Evolutionary conservation across 2,113 vertebrate genomes (phyloP).

Genomic region (Megaptera novaeangliae): DNA sequence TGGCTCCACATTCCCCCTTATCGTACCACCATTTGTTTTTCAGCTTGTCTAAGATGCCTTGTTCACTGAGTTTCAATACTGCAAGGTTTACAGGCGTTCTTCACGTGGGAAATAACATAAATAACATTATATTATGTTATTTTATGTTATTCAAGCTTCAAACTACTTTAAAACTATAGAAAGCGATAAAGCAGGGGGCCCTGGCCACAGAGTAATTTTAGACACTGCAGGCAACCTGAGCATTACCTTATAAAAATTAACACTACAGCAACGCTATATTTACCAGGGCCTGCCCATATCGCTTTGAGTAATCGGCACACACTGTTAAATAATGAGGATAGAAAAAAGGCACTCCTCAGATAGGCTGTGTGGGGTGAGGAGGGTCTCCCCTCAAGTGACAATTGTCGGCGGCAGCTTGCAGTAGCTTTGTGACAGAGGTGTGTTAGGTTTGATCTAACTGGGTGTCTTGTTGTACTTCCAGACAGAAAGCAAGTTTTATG

Average conservation of each 20-base stretch:
- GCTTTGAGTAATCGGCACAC: conserved; percentile 99
- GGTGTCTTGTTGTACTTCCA: conserved; percentile 87
- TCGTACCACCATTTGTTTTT: conserved; percentile 99
- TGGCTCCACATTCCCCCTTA: conserved; percentile 99
- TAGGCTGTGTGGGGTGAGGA: conserved; percentile 62
- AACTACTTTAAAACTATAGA: conserved; percentile 99
- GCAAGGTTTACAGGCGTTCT: conserved; percentile 99
- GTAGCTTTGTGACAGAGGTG: conserved; percentile 72
- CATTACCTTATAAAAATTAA: conserved; percentile 93
- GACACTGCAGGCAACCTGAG: conserved; percentile 98
- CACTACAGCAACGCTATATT: conserved; percentile 92
- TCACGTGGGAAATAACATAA: conserved; percentile 99
- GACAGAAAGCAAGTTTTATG: conserved; percentile 71
- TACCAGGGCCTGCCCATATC: conserved; percentile 99
- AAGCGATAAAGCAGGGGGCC: conserved; percentile 99
- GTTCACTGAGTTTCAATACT: conserved; percentile 99
- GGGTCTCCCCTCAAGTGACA: conserved; percentile 72
- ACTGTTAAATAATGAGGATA: conserved; percentile 90
- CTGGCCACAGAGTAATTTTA: conserved; percentile 96
- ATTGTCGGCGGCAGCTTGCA: conserved; percentile 52
- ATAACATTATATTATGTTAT: conserved; percentile 99
- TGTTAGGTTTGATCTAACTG: conserved; percentile 82
- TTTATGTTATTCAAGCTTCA: conserved; percentile 99
- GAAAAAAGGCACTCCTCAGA: conserved; percentile 79
- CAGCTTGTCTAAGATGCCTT: conserved; percentile 99